Evolutionary conservation across 2,888 invertebrate species (phyloP), one percentile per base, ranked within the genome.

Genomic region (Idaea straminata): DNA sequence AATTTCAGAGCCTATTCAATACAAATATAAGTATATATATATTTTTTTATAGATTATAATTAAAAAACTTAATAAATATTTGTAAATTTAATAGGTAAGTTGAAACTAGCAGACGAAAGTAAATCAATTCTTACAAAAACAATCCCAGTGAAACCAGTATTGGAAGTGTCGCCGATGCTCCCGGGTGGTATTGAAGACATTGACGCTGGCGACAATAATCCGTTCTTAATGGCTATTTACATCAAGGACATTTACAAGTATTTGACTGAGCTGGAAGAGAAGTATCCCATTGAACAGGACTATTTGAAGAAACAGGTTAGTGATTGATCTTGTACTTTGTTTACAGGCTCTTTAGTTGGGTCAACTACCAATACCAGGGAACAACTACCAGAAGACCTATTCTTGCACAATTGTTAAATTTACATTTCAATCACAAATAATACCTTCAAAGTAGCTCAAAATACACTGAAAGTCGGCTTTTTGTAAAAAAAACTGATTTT

Each of bases 191-290:
- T 95, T 70, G 95, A 95, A 76, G 95, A 97, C 77, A 96, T 98
- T 82, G 98, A 98, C 80, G 94, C 93, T 15, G 94, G 94, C 62
- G 96, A 97, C 80, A 93, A 90, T 59, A 93, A 94, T 85, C 96
- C 97, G 4, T 93, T 96, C 74, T 93, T 98, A 75, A 96, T 97
- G 81, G 95, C 96, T 15, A 95, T 96, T 74, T 99, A 98, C 84
- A 96, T 97, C 47, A 96, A 96, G 72, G 98, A 99, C 77, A 99
- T 99, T 81, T 98, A 98, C 82, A 90, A 92, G 16, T 98, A 99
- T 88, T 93, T 99, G 80, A 94, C 95, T 71, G 88, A 94, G 62
- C 85, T 98, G 69, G 99, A 99, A 93, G 83, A 84, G 16, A 93
- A 94, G 73, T 96, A 95, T 84, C 92, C 94, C 4, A 94, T 98